Conservation (phyloP, 2,113 vertebrate genomes). For the Phrynosoma blainvillii region DNA sequence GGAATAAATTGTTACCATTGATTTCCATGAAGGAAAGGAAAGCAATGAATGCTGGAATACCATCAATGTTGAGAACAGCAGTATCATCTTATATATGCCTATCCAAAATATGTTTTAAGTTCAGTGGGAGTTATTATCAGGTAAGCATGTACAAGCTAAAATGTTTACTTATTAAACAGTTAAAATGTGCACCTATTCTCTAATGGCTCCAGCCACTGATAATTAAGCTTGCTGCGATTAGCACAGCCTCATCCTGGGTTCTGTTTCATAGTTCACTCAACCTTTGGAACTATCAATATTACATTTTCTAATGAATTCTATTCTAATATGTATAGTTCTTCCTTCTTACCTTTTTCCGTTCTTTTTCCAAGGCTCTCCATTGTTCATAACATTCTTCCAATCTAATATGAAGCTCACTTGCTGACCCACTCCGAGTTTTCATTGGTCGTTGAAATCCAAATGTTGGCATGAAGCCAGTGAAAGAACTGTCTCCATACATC, state of each 20-base stretch:
- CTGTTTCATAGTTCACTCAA: background rate
- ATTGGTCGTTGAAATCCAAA: constrained; percentile 74
- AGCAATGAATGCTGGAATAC: background rate
- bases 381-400: constrained; percentile 83
- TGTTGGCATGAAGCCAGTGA: constrained; percentile 69
- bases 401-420: constrained; percentile 76
- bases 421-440: constrained; percentile 71
- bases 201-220: background rate
- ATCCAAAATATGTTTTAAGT: background rate
- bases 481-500: constrained; percentile 66
- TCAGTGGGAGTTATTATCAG: background rate
- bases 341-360: constrained; percentile 82
- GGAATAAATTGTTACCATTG: background rate
- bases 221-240: background rate
- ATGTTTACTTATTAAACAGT: background rate
- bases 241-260: background rate
- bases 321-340: constrained; percentile 26
- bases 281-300: background rate
- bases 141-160: background rate
- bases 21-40: background rate
- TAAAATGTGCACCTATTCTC: background rate
- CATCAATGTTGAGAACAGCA: background rate
- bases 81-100: background rate
- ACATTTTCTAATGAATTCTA: background rate
- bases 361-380: constrained; percentile 82